Base-by-base conservation (phyloP, 2,888 invertebrate genomes). In the Dryocosmus kuriphilus region DNA sequence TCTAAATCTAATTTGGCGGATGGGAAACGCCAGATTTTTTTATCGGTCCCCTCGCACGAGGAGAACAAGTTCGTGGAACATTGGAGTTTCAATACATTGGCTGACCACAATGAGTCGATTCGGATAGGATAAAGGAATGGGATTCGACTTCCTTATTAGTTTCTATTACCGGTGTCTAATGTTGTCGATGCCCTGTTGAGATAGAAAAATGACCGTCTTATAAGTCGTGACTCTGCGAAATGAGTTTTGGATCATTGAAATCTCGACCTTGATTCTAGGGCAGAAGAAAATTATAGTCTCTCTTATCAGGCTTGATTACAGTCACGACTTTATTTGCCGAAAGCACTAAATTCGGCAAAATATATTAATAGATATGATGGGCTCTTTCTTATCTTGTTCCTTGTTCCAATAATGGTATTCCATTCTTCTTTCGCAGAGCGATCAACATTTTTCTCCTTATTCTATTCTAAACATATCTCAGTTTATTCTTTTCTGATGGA, bases 1-100 rank as follows among this genome's bases (percentile, higher is more conserved):
- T 89, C 86, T 85, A 84, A 85, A 86, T 85, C 85, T 84, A 87
- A 89, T 89, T 87, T 86, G 84, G 74, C 79, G 77, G 81, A 77
- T 62, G 78, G 75, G 77, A 77, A 77, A 71, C 71, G 71, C 46
- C 30, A 71, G 30, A 51, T n/a, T 71, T 71, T 55, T 71, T 71
- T 51, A 51, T 71, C 71, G 51, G 22, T 75, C 24, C 71, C 65
- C 73, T 51, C 30, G 51, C n/a, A 51, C 51, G n/a, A 19, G 71
- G 30, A 51, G 71, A 71, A 35, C 74, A 63, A 74, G 61, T 62
- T 74, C 74, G 38, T 65, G 46, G 62, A 62, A 55, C 61, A 77
- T 74, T 61, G 41, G 63, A 46, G 60, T 65, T 63, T 55, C 27
- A 63, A 32, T 46, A 30, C 51, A 9, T 46, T 8, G n/a, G 30